phyloP scores from a whole-genome alignment of 1,140 invertebrate species.

The Pristionchus pacificus region DNA sequence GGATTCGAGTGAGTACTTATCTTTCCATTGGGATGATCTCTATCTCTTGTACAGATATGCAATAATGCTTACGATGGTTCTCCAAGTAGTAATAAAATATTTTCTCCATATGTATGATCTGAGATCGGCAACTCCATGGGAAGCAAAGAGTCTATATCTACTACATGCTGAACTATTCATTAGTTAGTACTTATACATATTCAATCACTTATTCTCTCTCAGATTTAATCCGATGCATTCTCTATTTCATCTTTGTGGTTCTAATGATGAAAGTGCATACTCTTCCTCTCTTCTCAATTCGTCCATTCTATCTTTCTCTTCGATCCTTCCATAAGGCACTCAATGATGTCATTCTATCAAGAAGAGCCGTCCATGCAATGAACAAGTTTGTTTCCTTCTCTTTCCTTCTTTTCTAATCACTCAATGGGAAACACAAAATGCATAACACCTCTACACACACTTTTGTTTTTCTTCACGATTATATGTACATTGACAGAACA shows the following conservation, averaged over 20 bases:
- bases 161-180: conserved; percentile 93
- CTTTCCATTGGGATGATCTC: not conserved
- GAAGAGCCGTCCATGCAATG: conserved; percentile 67
- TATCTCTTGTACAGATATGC: conserved; percentile 70
- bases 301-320: conserved; percentile 97
- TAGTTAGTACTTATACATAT: conserved; percentile 66
- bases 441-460: too few relatives aligned
- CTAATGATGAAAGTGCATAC: conserved; percentile 97
- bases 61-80: conserved; percentile 85
- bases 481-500: too few relatives aligned
- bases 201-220: conserved; percentile 24
- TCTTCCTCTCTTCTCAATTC: conserved; percentile 91
- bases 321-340: conserved; percentile 72
- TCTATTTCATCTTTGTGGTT: conserved; percentile 87
- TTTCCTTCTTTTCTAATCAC: too few relatives aligned
- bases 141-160: conserved; percentile 95
- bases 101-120: conserved; percentile 69
- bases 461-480: too few relatives aligned
- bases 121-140: conserved; percentile 93
- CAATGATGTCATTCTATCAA: conserved; percentile 92
- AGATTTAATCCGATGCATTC: conserved; percentile 74
- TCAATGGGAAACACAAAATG: too few relatives aligned
- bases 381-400: conserved; percentile 51
- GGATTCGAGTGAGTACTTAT: conserved; percentile 74
- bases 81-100: conserved; percentile 93